Percentiles rank a stretch among this genome's conserved stretches.
Conservation (phyloP, 92 coral and sea anemone genomes). For the Hydrozoanthus gracilis region DNA sequence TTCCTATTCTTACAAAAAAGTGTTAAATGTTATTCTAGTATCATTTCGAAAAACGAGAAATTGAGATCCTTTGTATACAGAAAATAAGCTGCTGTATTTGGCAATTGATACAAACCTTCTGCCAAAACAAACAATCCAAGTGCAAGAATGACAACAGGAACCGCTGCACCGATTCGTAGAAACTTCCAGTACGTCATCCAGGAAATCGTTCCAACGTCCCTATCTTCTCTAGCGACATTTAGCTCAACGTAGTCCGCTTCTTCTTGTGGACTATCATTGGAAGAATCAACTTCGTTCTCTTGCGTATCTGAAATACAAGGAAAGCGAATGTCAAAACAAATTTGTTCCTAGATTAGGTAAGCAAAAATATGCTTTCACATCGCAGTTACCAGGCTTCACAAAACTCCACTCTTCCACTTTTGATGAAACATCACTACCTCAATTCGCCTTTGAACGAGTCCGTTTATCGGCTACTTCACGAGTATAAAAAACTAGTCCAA, state of each 20-base stretch:
- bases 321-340: background rate
- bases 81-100: too few relatives aligned
- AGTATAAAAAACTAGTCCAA: too few relatives aligned
- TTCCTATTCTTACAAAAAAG: too few relatives aligned
- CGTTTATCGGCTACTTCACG: too few relatives aligned
- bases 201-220: conserved; percentile 3
- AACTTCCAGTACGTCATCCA: background rate
- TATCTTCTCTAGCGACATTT: background rate
- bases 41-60: background rate
- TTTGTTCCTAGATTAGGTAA: too few relatives aligned
- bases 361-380: too few relatives aligned
- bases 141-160: background rate
- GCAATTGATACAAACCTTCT: background rate
- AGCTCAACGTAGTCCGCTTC: background rate
- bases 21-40: background rate
- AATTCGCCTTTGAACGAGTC: too few relatives aligned
- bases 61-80: too few relatives aligned
- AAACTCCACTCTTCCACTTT: too few relatives aligned
- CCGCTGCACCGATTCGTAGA: background rate
- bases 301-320: background rate
- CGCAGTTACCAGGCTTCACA: too few relatives aligned
- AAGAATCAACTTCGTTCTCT: background rate
- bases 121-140: background rate
- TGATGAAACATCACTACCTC: too few relatives aligned
- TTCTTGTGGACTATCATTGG: background rate